These are phyloP conservation scores for Athene cunicularia DNA, from an alignment of 2,113 vertebrate species.

Conservation along the genomic window DNA sequence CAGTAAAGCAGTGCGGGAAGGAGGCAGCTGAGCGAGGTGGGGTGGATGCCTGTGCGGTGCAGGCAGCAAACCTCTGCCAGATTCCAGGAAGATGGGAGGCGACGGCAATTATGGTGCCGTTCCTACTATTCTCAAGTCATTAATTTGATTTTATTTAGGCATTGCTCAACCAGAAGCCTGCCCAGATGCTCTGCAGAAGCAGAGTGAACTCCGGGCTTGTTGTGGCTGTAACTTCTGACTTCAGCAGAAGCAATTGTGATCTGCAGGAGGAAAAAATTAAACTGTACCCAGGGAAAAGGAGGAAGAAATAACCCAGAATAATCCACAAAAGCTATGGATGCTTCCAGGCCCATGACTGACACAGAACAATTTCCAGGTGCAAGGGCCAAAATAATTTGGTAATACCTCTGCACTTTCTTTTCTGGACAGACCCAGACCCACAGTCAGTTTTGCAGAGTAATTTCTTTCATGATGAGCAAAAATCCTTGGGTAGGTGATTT, in stretches of 20 bases:
- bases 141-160: fast-evolving
- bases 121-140: background rate
- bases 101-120: fast-evolving
- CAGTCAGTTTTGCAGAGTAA: background rate
- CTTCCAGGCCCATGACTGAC: fast-evolving
- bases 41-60: background rate
- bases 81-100: background rate
- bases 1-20: background rate
- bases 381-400: background rate
- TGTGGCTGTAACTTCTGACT: background rate
- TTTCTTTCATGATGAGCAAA: background rate
- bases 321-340: background rate
- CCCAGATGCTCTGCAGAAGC: background rate
- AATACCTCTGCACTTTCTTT: background rate
- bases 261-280: fast-evolving
- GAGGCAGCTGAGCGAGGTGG: background rate
- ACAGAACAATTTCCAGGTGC: background rate
- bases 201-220: fast-evolving
- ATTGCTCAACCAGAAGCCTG: background rate
- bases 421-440: background rate
- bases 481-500: background rate
- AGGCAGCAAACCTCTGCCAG: background rate
- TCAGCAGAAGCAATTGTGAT: fast-evolving
- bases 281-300: background rate
- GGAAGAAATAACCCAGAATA: background rate